A percentile compares a stretch with the other conserved stretches of the same genome.
These are phyloP conservation scores for Falco rusticolus DNA, from an alignment of 2,797 vertebrate genomes.

Conservation along the genomic window DNA sequence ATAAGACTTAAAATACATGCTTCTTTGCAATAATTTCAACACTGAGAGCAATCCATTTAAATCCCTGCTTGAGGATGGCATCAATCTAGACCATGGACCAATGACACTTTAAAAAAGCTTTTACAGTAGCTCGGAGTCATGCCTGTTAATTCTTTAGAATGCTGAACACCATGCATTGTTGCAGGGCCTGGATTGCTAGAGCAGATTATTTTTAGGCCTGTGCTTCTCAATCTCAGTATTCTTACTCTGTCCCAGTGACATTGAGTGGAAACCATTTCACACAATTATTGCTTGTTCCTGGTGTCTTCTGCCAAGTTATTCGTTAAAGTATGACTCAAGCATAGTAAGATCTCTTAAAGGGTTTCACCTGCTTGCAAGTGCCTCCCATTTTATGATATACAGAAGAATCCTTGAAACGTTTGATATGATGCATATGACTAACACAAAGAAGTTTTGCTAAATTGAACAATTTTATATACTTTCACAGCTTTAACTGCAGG, in stretches of 20 bases:
- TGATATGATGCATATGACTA: neutral
- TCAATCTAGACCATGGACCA: neutral
- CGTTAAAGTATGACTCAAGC: neutral
- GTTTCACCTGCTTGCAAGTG: neutral
- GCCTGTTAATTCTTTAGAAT: neutral
- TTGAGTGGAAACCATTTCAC: neutral
- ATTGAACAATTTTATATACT: neutral
- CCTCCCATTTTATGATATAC: neutral
- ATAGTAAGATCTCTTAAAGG: neutral
- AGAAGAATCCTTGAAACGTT: neutral
- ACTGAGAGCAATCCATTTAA: neutral
- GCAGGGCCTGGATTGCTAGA: neutral
- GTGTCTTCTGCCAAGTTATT: neutral
- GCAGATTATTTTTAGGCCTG: neutral
- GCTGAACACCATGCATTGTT: neutral
- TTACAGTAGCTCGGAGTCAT: neutral
- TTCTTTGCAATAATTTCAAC: neutral
- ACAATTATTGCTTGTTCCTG: neutral
- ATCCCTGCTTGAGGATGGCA: neutral
- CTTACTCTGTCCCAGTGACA: neutral
- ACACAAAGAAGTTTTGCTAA: neutral
- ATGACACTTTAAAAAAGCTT: neutral
- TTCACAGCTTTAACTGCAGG: neutral
- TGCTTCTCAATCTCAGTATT: neutral
- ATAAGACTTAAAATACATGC: neutral